Evolutionary conservation across 2,113 vertebrate species (phyloP), one percentile per base, ranked within the genome.

Genomic region (Tretioscincus oriximinensis): DNA sequence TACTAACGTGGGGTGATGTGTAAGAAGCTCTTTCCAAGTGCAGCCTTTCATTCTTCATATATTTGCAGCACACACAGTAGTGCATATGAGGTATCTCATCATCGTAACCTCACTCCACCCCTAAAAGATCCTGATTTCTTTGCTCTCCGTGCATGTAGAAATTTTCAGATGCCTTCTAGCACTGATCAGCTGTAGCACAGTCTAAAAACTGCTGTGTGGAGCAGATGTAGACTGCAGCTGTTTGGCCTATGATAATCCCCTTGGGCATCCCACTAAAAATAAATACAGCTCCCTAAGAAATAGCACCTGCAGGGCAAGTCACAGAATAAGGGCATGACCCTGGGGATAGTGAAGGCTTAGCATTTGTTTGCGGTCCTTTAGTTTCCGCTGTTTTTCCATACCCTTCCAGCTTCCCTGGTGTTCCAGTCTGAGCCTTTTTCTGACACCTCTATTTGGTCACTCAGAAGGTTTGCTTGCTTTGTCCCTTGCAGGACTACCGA

Each of bases 401-500:
- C 0, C 1, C 61, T 88, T 87, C 45, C 69, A 20, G 7, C 0
- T 1, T 1, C 20, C 47, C 5, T 0, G 49, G 6, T 21, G 29
- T 11, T 63, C 7, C 20, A 0, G 2, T 16, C 85, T 65, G n/a
- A 58, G 68, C 63, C 1, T 0, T 24, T 31, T 28, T 2, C 5
- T 11, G 64, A 45, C 41, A 58, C 51, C 70, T 80, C 8, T 31
- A 8, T 82, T 31, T 80, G 74, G 78, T 61, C 73, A 0, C 73
- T 49, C n/a, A 9, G 9, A 81, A 69, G 9, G 11, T 54, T 68
- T 1, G 0, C 69, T 69, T 11, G 51, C 28, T 73, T 28, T 73
- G 80, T 76, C 21, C 28, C 3, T 88, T 73, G 12, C 86, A 99
- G 98, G 98, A 99, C 91, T 99, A 99, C 88, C 94, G 98, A 81